These are phyloP conservation scores for Cyprinodon variegatus DNA, from an alignment of 2,113 vertebrate species.

Conservation along the genomic window DNA sequence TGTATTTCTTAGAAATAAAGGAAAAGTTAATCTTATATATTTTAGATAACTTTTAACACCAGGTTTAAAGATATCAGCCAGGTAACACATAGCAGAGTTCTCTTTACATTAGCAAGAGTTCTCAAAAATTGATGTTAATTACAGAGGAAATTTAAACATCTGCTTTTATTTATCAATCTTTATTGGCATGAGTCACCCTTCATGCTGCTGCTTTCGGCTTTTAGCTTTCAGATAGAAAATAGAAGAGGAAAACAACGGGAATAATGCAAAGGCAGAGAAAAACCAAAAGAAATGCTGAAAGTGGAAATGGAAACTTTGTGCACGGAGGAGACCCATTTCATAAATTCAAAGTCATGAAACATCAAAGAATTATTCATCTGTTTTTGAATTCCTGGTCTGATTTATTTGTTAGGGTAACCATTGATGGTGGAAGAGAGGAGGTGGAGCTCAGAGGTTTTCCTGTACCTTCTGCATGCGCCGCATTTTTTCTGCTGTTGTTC, in stretches of 20 bases:
- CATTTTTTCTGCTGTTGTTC: background rate
- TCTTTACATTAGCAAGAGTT: constrained; percentile 66
- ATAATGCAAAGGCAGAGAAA: constrained; percentile 28
- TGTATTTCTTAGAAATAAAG: constrained; percentile 17
- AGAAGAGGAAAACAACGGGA: constrained; percentile 15
- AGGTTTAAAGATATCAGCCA: constrained; percentile 74
- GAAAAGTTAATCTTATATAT: constrained; percentile 23
- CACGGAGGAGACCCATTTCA: constrained; percentile 33
- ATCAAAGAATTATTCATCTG: constrained; percentile 36
- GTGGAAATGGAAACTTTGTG: constrained; percentile 28
- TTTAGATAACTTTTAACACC: constrained; percentile 59
- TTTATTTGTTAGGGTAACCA: constrained; percentile 67
- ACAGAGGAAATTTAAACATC: constrained; percentile 72
- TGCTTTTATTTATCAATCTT: constrained; percentile 76
- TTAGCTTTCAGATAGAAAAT: constrained; percentile 47
- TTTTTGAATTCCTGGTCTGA: constrained; percentile 31
- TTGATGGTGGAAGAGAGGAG: constrained; percentile 26
- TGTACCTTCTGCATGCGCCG: constrained; percentile 31
- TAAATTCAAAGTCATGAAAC: constrained; percentile 48
- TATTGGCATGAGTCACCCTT: constrained; percentile 75
- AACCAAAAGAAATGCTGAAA: constrained; percentile 43
- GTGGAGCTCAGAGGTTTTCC: constrained; percentile 43
- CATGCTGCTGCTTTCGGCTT: constrained; percentile 65
- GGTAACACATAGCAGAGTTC: constrained; percentile 61
- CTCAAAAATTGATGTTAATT: constrained; percentile 67